Evolutionary conservation across 2,888 invertebrate genomes (phyloP).

Genomic region (Ellobium chinense): DNA sequence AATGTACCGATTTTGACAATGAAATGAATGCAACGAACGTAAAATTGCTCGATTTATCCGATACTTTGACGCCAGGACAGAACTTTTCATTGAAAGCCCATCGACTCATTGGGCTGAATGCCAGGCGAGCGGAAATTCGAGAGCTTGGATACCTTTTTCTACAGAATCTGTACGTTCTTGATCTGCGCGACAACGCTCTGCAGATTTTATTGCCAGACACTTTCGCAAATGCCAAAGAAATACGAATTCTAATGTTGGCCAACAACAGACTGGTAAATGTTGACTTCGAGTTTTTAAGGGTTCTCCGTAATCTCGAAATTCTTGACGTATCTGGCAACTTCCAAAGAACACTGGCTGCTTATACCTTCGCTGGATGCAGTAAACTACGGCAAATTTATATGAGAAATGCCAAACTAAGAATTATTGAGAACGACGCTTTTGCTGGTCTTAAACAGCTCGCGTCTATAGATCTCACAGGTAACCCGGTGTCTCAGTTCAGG

Average conservation of each 20-base stretch:
- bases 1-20: background rate
- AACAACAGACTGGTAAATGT: slow-evolving; percentile 10
- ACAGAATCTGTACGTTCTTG: background rate
- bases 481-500: background rate
- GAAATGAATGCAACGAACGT: slow-evolving; percentile 4
- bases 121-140: background rate
- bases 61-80: background rate
- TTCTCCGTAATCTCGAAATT: slow-evolving; percentile 13
- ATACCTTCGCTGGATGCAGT: background rate
- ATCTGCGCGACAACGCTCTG: background rate
- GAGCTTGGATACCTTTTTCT: background rate
- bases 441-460: background rate
- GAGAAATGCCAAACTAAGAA: background rate
- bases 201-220: background rate
- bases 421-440: background rate
- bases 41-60: slow-evolving; percentile 28
- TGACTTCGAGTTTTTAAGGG: background rate
- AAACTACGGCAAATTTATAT: slow-evolving; percentile 3
- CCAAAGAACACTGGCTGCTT: background rate
- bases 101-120: slow-evolving; percentile 14
- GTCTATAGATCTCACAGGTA: background rate
- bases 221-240: background rate
- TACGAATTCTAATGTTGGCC: slow-evolving; percentile 9
- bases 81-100: slow-evolving; percentile 5
- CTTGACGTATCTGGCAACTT: slow-evolving; percentile 27